Evolutionary conservation across 2,797 vertebrate genomes (phyloP).

Genomic region (Sebastes kiyomatsui): DNA sequence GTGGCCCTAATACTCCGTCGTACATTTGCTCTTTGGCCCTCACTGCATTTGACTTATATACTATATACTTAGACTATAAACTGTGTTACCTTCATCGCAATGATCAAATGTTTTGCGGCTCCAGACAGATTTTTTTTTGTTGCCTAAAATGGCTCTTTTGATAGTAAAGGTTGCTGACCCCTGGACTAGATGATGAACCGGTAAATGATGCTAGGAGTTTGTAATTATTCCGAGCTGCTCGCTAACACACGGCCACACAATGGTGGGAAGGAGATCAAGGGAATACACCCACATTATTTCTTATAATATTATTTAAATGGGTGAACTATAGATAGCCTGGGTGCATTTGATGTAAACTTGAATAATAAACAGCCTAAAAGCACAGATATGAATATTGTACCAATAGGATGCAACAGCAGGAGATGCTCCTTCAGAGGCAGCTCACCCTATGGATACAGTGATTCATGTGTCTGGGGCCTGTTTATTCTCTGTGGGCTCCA

Average conservation of each 20-base stretch:
- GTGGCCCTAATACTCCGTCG: too few relatives aligned
- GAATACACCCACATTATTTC: too few relatives aligned
- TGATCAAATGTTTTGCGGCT: too few relatives aligned
- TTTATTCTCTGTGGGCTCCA: constrained; percentile 10
- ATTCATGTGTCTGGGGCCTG: constrained; percentile 4
- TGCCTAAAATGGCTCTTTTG: too few relatives aligned
- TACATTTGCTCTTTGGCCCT: too few relatives aligned
- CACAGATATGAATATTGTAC: background rate
- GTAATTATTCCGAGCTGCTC: background rate
- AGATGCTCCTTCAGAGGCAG: background rate
- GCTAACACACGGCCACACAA: background rate
- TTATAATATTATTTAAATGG: background rate
- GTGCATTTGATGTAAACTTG: background rate
- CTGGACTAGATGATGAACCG: too few relatives aligned
- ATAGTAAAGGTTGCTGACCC: too few relatives aligned
- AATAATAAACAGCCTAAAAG: background rate
- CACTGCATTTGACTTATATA: too few relatives aligned
- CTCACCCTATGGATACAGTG: background rate
- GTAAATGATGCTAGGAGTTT: background rate
- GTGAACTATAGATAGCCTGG: background rate
- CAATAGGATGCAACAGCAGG: background rate
- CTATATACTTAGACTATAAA: too few relatives aligned
- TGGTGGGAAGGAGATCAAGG: background rate
- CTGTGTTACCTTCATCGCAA: too few relatives aligned
- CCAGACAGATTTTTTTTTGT: too few relatives aligned